Conservation (phyloP, 2,888 invertebrate species). For the Melanostoma scalare region DNA sequence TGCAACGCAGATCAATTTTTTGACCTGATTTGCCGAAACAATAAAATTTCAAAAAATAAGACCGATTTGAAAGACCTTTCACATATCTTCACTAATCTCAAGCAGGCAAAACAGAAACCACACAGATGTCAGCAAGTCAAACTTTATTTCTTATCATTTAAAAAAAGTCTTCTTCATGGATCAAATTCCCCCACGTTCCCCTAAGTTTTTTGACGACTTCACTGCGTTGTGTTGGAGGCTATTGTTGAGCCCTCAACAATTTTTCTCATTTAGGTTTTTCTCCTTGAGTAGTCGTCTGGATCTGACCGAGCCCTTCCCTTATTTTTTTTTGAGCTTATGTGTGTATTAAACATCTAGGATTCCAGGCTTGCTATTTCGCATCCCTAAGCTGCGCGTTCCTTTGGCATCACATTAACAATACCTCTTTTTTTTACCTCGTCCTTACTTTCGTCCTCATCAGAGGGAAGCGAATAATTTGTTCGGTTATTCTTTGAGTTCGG, state of each 20-base stretch:
- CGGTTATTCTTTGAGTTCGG: slow-evolving; percentile 57
- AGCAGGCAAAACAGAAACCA: too few relatives aligned
- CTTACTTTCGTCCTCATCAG: slow-evolving; percentile 14
- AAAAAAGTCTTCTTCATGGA: background rate
- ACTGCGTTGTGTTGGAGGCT: slow-evolving; percentile 11
- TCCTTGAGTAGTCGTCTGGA: slow-evolving; percentile 1
- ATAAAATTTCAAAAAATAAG: too few relatives aligned
- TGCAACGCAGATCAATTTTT: too few relatives aligned
- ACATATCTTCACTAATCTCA: too few relatives aligned
- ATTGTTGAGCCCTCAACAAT: slow-evolving; percentile 21
- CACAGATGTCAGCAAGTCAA: too few relatives aligned
- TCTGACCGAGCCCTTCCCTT: background rate
- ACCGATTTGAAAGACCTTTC: too few relatives aligned
- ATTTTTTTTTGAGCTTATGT: slow-evolving; percentile 9
- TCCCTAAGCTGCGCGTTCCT: slow-evolving; percentile 29
- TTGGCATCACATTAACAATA: slow-evolving; percentile 39
- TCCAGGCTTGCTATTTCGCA: slow-evolving; percentile 15
- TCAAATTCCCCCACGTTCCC: background rate
- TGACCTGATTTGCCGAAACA: too few relatives aligned
- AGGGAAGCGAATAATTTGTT: slow-evolving; percentile 59
- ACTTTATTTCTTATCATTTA: too few relatives aligned
- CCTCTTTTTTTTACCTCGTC: slow-evolving; percentile 34
- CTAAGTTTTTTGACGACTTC: background rate
- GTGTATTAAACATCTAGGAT: slow-evolving; percentile 31
- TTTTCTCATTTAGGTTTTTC: slow-evolving; percentile 1